Conservation (phyloP, 2,797 vertebrate species). For the Sitta carolinensis region DNA sequence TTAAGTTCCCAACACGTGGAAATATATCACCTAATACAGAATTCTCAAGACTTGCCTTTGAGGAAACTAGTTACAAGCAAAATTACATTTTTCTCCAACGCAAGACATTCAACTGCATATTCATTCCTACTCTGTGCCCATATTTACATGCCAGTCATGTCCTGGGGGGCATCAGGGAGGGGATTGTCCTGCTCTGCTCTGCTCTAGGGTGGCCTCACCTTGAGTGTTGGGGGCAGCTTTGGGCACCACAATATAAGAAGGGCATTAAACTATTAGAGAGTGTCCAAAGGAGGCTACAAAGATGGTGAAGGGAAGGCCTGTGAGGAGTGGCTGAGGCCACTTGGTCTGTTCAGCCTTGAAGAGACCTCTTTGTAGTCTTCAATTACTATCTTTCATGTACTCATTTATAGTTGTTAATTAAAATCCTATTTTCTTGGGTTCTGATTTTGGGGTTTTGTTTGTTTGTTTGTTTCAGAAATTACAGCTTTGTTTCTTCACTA, state of each 20-base stretch:
- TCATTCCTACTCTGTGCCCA: background rate
- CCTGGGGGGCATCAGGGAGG: background rate
- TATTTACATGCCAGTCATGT: fast-evolving
- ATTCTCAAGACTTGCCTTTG: background rate
- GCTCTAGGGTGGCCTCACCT: fast-evolving
- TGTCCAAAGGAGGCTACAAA: background rate
- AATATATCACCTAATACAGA: background rate
- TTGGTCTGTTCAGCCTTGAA: background rate
- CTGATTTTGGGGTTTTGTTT: background rate
- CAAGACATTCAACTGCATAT: background rate
- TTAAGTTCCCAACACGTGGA: fast-evolving
- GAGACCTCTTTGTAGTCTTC: background rate
- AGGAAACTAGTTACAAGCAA: background rate
- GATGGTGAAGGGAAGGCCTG: background rate
- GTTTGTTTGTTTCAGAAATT: background rate
- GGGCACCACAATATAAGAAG: fast-evolving
- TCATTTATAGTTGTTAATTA: background rate
- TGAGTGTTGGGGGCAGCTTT: fast-evolving
- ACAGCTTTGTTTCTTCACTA: background rate
- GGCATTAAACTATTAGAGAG: fast-evolving
- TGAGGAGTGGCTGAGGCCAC: background rate
- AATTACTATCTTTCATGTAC: background rate
- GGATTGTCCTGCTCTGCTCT: background rate
- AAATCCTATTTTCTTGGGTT: background rate
- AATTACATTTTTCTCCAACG: background rate